A percentile compares a stretch with the other conserved stretches of the same genome.
Conservation (phyloP, 2,888 invertebrate species). For the Rambutsinella grinnellia region DNA sequence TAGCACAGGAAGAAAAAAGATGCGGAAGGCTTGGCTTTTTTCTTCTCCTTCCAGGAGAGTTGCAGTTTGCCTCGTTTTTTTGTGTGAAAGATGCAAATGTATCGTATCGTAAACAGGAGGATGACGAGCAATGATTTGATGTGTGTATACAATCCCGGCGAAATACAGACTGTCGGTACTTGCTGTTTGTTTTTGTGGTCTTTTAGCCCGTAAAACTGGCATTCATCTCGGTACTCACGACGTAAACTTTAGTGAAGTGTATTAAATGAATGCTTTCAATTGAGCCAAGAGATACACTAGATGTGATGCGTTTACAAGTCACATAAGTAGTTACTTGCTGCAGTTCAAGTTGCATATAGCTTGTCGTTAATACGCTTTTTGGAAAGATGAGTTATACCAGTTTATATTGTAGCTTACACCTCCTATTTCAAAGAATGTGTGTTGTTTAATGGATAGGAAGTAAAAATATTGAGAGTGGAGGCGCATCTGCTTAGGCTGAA, state of each 20-base stretch:
- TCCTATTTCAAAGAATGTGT: too few relatives aligned
- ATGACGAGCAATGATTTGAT: conserved; percentile 19
- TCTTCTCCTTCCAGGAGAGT: conserved; percentile 10
- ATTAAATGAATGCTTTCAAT: conserved; percentile 44
- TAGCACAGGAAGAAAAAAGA: conserved; percentile 44
- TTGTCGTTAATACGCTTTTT: too few relatives aligned
- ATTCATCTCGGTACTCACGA: too few relatives aligned
- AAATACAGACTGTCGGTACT: conserved; percentile 55
- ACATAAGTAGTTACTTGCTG: conserved; percentile 48
- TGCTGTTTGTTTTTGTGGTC: conserved; percentile 53
- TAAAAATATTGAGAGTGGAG: too few relatives aligned
- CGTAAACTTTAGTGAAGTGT: too few relatives aligned
- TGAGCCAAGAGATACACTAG: conserved; percentile 37
- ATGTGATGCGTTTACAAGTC: conserved; percentile 48
- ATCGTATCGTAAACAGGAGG: conserved; percentile 18
- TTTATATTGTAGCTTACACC: too few relatives aligned
- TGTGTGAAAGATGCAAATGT: conserved; percentile 20
- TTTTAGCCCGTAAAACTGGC: conserved; percentile 35
- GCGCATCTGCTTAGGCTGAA: too few relatives aligned
- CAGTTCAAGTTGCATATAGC: conserved; percentile 40
- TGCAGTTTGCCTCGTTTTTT: conserved; percentile 13
- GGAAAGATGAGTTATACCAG: too few relatives aligned
- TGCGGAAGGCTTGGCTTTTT: conserved; percentile 41
- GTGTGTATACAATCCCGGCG: conserved; percentile 52
- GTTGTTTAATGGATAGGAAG: too few relatives aligned